A percentile compares a stretch with the other conserved stretches of the same genome.
Conservation (phyloP, 2,113 vertebrate genomes). For the Microtus pennsylvanicus region DNA sequence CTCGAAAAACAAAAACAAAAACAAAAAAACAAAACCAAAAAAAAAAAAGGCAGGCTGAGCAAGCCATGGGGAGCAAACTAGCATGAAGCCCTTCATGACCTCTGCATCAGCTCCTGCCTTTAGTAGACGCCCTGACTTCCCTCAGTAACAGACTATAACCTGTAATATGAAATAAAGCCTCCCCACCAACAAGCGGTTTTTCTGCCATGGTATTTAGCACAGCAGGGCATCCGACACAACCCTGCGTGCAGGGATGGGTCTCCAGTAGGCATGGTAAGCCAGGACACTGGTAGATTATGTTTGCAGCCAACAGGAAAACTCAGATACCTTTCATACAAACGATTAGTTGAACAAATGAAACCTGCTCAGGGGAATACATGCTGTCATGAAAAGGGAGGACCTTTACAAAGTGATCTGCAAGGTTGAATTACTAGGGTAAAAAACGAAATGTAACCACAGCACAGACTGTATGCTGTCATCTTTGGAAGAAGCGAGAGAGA, state of each 20-base stretch:
- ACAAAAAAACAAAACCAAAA: too few relatives aligned
- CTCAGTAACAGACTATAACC: not conserved
- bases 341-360: not conserved
- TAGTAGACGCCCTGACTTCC: not conserved
- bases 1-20: too few relatives aligned
- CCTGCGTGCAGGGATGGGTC: not conserved
- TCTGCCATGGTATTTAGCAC: not conserved
- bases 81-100: not conserved
- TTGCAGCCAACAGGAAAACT: not conserved
- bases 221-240: not conserved
- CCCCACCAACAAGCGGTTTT: not conserved
- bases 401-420: not conserved
- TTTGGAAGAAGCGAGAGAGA: not conserved
- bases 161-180: not conserved
- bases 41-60: too few relatives aligned
- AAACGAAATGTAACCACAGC: not conserved
- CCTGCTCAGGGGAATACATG: not conserved
- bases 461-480: not conserved
- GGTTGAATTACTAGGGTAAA: not conserved
- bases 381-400: not conserved
- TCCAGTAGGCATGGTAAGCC: rapidly evolving
- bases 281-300: not conserved
- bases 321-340: not conserved
- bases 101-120: not conserved
- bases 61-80: not conserved